A percentile compares a stretch with the other conserved stretches of the same genome.
phyloP scores from a whole-genome alignment of 1,140 invertebrate species.

The Drosophila cardini region DNA sequence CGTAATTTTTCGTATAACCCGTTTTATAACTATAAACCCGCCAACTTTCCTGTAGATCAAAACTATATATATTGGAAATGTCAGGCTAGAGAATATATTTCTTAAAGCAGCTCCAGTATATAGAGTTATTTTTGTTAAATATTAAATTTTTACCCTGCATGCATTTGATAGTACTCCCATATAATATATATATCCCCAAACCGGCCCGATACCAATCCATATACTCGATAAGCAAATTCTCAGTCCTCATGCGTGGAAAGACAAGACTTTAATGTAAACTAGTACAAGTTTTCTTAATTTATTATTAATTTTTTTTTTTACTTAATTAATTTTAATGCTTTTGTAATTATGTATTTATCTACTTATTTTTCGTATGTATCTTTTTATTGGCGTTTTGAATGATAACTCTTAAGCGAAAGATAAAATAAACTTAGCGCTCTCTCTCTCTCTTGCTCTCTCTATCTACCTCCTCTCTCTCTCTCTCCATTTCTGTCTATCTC shows the following conservation, averaged over 20 bases:
- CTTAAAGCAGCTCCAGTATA: constrained; percentile 3
- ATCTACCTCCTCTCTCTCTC: too few species aligned
- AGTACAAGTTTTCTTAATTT: constrained; percentile 9
- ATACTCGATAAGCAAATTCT: constrained; percentile 1
- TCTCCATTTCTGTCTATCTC: too few species aligned
- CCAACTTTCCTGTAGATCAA: constrained; percentile 31
- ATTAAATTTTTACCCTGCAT: constrained; percentile 30
- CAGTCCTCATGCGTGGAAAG: constrained; percentile 12
- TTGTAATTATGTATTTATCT: constrained; percentile 59
- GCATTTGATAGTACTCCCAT: constrained; percentile 27
- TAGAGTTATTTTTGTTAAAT: not conserved
- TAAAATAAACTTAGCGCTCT: constrained; percentile 16
- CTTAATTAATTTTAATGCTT: constrained; percentile 47
- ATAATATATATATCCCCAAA: not conserved
- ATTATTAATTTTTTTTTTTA: constrained; percentile 19
- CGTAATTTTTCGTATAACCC: constrained; percentile 42
- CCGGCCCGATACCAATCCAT: constrained; percentile 20
- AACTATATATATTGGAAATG: constrained; percentile 5
- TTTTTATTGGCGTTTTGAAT: constrained; percentile 61
- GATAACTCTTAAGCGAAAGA: constrained; percentile 54
- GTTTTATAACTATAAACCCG: constrained; percentile 36
- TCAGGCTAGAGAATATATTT: not conserved
- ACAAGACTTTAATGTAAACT: constrained; percentile 12
- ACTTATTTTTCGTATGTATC: constrained; percentile 60
- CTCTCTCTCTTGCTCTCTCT: too few species aligned